Conservation (phyloP, 1,140 invertebrate species). For the Homalodisca vitripennis region DNA sequence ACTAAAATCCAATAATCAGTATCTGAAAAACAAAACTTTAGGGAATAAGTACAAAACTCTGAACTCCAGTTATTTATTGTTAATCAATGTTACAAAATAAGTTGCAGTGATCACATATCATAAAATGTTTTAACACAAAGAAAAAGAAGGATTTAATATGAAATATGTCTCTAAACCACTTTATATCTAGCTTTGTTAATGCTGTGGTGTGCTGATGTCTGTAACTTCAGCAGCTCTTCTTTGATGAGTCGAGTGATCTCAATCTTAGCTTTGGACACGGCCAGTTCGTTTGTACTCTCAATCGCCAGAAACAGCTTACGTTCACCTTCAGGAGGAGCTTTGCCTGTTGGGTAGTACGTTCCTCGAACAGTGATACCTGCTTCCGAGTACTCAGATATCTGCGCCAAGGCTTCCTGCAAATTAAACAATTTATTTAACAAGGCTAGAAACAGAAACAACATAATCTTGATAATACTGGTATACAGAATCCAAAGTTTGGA, state of each 20-base stretch:
- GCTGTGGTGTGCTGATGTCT: conserved; percentile 81
- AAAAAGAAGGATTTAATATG: too few species aligned
- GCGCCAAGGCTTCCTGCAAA: conserved; percentile 87
- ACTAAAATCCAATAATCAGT: too few species aligned
- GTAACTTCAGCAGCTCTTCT: conserved; percentile 93
- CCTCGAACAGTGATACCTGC: conserved; percentile 97
- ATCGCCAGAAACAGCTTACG: conserved; percentile 98
- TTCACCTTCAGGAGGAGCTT: conserved; percentile 89
- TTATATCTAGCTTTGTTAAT: conserved; percentile 94
- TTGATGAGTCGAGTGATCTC: conserved; percentile 98
- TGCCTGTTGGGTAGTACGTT: conserved; percentile 92
- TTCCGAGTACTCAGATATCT: conserved; percentile 98
- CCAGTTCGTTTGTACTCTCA: conserved; percentile 95
- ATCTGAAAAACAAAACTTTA: too few species aligned
- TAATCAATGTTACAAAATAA: too few species aligned
- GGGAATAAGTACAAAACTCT: too few species aligned
- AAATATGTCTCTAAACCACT: conserved; percentile 69
- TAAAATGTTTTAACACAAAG: too few species aligned
- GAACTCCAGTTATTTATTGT: too few species aligned
- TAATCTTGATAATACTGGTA: too few species aligned
- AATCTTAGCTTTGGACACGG: conserved; percentile 96
- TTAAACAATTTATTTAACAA: conserved; percentile 33
- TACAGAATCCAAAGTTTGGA: too few species aligned
- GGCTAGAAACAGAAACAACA: too few species aligned
- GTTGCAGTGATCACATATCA: too few species aligned